Conservation (phyloP, 1,140 invertebrate species). For the Panagrolaimus sp. region DNA sequence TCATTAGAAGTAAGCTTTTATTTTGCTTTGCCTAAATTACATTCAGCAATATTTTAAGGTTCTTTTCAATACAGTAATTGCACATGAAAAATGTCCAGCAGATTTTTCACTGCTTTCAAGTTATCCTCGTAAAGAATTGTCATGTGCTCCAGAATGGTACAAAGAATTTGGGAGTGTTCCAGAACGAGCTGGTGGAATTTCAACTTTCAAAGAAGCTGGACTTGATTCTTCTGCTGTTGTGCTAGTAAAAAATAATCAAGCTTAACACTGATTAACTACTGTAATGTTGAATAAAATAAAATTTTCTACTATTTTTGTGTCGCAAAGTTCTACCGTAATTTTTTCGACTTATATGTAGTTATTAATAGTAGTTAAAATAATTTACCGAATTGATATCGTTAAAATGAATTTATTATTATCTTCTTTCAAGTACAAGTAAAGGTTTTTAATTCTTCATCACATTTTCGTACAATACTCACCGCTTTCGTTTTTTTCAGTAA, state of each 20-base stretch:
- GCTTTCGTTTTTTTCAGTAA: too few relatives aligned
- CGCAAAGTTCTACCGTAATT: too few relatives aligned
- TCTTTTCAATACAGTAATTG: constrained; percentile 38
- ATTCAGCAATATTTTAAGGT: constrained; percentile 16
- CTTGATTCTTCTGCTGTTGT: constrained; percentile 27
- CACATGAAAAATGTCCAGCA: constrained; percentile 33
- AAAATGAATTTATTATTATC: too few relatives aligned
- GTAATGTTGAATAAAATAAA: too few relatives aligned
- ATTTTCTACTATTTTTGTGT: too few relatives aligned
- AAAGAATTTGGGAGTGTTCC: constrained; percentile 23
- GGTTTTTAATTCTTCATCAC: too few relatives aligned
- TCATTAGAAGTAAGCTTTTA: constrained; percentile 29
- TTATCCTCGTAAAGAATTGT: constrained; percentile 29
- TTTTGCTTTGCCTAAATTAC: constrained; percentile 10
- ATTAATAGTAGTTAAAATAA: too few relatives aligned
- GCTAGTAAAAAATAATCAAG: constrained; percentile 38
- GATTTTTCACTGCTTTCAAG: constrained; percentile 37
- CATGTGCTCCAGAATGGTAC: constrained; percentile 42
- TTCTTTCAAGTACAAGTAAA: too few relatives aligned
- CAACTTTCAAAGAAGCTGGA: constrained; percentile 35
- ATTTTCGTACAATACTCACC: too few relatives aligned
- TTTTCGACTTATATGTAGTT: too few relatives aligned
- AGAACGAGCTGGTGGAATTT: constrained; percentile 12
- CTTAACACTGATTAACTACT: constrained; percentile 14
- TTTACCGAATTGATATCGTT: too few relatives aligned